Conservation (phyloP, 1,140 invertebrate species). For the Platyura marginata region DNA sequence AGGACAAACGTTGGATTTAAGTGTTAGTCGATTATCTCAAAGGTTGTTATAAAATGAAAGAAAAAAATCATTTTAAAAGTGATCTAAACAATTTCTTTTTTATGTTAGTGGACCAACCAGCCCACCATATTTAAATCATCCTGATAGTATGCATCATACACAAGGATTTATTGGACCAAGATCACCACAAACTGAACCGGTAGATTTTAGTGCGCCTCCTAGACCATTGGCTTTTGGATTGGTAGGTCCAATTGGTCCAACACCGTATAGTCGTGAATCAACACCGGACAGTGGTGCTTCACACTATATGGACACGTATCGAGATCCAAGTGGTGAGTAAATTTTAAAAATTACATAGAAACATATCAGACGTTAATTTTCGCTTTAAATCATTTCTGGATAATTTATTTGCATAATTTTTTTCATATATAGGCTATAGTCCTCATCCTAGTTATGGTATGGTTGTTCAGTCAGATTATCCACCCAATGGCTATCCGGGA, state of each 20-base stretch:
- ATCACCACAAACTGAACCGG: conserved; percentile 33
- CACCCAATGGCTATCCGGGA: conserved; percentile 52
- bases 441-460: conserved; percentile 69
- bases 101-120: conserved; percentile 34
- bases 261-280: conserved; percentile 58
- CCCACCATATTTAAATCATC: conserved; percentile 31
- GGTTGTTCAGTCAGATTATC: conserved; percentile 56
- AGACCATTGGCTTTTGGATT: conserved; percentile 21
- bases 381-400: not conserved
- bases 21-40: conserved; percentile 48
- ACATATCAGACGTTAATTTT: no score
- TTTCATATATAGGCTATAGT: conserved; percentile 43
- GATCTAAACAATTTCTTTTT: not conserved
- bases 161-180: conserved; percentile 18
- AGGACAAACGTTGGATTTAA: conserved; percentile 73
- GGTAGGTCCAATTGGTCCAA: conserved; percentile 23
- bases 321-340: conserved; percentile 61
- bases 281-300: conserved; percentile 64
- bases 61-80: no score
- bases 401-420: not conserved
- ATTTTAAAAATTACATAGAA: no score
- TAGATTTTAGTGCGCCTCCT: conserved; percentile 34
- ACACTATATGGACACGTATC: conserved; percentile 67
- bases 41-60: no score
- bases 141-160: conserved; percentile 6